Evolutionary conservation across 37 sponge, comb jelly and placozoan species (phyloP), one percentile per base, ranked within the genome.

Genomic region (Oscarella lobularis): DNA sequence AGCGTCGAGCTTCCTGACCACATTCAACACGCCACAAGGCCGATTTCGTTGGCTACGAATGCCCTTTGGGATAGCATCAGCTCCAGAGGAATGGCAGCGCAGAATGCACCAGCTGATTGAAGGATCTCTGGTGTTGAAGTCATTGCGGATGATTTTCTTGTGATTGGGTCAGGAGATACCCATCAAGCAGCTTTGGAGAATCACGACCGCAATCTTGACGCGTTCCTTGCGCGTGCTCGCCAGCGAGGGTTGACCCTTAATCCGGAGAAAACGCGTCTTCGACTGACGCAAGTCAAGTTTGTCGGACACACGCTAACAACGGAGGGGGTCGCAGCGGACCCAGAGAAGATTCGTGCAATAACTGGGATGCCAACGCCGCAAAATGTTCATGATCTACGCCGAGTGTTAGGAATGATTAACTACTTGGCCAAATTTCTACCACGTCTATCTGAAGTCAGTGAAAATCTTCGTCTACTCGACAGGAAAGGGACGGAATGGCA

Each of bases 11-110:
- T 55, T 48, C 9, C 79, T 85, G 40, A 78, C 80, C 34, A 87
- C 84, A 65, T 88, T 88, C 78, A 77, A 77, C 40, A 84, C 82
- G 14, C 79, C 82, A 31, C 39, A 39, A 4, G 80, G 81, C 37
- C 20, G 74, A 3, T 72, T 69, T 41, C 37, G 79, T 3, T 85
- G 39, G 54, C 35, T 33, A 36, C 33, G 81, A 33, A 38, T 81
- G 31, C 80, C 84, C 3, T 85, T 85, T 39, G 86, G 86, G 9
- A 72, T 86, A 29, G 54, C 33, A 32, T 78, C 79, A 29, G 82
- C 86, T 9, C 78, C 74, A 27, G 86, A 81, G 41, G 75, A 77
- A 31, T 85, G 78, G 39, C 86, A 85, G 78, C 40, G 71, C 20
- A 39, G 39, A 33, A 82, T 85, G 81, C 30, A 76, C 27, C 41